phyloP scores from a whole-genome alignment of 2,797 vertebrate genomes.

The Pteropus rufus region DNA sequence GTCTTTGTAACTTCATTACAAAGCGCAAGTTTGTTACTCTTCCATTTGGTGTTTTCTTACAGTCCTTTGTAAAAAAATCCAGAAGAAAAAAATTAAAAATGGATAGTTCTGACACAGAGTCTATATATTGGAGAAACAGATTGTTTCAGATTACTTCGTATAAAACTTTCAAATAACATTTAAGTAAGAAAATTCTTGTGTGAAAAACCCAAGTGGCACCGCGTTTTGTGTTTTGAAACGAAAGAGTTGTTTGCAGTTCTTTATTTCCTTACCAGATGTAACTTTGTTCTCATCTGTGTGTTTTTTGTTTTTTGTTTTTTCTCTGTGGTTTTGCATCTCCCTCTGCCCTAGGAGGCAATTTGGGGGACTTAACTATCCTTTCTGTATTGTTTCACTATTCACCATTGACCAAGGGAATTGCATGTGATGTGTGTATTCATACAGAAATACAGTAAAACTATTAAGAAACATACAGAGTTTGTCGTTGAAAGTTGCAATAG shows the following conservation, averaged over 20 bases:
- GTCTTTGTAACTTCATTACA: not conserved
- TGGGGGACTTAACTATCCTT: not conserved
- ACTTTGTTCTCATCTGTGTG: not conserved
- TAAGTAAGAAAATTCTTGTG: not conserved
- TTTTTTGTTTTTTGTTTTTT: too few relatives aligned
- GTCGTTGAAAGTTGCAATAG: not conserved
- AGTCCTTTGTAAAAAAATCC: slow-evolving; percentile 16
- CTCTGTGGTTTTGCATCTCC: not conserved
- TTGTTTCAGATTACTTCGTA: not conserved
- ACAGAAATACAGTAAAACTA: not conserved
- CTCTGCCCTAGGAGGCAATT: not conserved
- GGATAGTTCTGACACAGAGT: not conserved
- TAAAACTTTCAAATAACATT: not conserved
- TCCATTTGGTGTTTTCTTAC: not conserved
- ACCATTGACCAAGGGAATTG: not conserved
- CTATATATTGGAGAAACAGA: not conserved
- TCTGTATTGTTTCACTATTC: not conserved
- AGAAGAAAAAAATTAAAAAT: not conserved
- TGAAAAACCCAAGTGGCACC: not conserved
- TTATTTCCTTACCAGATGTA: not conserved
- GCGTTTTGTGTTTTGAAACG: not conserved
- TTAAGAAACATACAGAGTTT: not conserved
- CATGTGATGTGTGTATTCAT: not conserved
- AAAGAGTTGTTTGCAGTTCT: not conserved
- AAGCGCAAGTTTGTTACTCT: not conserved